Percentiles rank a stretch among this genome's conserved stretches.
Evolutionary conservation across 2,797 vertebrate genomes (phyloP).

Genomic region (Coilia nasus): DNA sequence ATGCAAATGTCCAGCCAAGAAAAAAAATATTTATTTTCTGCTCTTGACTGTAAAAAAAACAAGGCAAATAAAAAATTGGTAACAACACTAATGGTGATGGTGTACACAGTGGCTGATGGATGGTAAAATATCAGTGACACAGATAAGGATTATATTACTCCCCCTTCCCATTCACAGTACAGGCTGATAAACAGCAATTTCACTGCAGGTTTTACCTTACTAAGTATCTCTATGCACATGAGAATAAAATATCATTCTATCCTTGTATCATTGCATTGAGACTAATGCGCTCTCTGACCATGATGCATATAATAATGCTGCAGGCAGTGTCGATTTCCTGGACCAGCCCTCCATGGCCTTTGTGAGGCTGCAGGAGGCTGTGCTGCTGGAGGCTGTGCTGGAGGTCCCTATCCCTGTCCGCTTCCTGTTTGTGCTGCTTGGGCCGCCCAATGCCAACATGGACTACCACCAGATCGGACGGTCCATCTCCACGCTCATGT

Average conservation of each 20-base stretch:
- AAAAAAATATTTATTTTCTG: background rate
- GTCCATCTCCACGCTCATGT: conserved; percentile 98
- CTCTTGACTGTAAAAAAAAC: background rate
- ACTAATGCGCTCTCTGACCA: no score
- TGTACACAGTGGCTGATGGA: background rate
- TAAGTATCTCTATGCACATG: no score
- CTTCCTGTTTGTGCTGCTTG: conserved; percentile 94
- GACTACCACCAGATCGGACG: conserved; percentile 98
- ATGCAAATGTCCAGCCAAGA: background rate
- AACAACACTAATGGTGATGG: background rate
- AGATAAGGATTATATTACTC: no score
- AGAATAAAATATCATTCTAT: no score
- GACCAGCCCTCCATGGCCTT: conserved; percentile 97
- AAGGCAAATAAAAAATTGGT: background rate
- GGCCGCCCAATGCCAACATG: conserved; percentile 90
- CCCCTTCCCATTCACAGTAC: no score
- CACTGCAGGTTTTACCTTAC: no score
- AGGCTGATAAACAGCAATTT: no score
- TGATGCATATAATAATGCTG: background rate
- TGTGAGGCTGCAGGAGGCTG: conserved; percentile 90
- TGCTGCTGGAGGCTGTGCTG: conserved; percentile 90
- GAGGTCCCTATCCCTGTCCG: conserved; percentile 94
- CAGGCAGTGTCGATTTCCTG: conserved; percentile 94
- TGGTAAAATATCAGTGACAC: conserved; percentile 12
- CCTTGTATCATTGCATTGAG: no score